Evolutionary conservation across 1,140 invertebrate genomes (phyloP).

Genomic region (Listronotus bonariensis): DNA sequence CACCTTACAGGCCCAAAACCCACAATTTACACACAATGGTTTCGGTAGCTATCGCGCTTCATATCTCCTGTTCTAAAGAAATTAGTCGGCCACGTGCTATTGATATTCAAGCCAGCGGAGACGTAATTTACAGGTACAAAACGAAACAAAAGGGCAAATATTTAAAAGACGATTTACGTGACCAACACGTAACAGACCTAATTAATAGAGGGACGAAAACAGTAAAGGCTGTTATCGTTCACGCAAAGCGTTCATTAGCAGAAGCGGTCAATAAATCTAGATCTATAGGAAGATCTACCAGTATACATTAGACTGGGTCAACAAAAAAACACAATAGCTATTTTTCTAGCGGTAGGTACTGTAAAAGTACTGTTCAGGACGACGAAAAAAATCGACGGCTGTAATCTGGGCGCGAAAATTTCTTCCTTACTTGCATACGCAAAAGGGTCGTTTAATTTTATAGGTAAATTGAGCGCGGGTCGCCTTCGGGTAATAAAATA

Average conservation of each 20-base stretch:
- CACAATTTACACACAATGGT: conserved; percentile 25
- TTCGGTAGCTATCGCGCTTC: conserved; percentile 18
- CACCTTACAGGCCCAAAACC: conserved; percentile 14
- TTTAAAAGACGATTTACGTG: conserved; percentile 26
- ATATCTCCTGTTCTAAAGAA: conserved; percentile 13
- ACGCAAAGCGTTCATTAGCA: conserved; percentile 23
- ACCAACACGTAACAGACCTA: conserved; percentile 18
- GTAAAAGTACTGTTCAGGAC: no score
- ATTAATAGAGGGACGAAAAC: conserved; percentile 19
- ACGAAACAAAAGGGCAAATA: conserved; percentile 26
- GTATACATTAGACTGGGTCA: no score
- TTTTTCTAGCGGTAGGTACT: no score
- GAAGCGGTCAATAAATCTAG: no score
- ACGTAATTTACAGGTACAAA: conserved; percentile 26
- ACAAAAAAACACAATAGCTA: no score
- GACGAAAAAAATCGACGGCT: no score
- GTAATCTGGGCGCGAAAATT: no score
- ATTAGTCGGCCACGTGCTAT: conserved; percentile 21
- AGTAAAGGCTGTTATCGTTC: conserved; percentile 7
- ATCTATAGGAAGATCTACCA: no score
- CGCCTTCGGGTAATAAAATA: no score
- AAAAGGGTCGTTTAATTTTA: no score
- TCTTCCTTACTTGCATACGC: no score
- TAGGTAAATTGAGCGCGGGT: no score
- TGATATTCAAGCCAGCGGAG: conserved; percentile 13